phyloP scores from a whole-genome alignment of 2,113 vertebrate species.

The Strigops habroptila region DNA sequence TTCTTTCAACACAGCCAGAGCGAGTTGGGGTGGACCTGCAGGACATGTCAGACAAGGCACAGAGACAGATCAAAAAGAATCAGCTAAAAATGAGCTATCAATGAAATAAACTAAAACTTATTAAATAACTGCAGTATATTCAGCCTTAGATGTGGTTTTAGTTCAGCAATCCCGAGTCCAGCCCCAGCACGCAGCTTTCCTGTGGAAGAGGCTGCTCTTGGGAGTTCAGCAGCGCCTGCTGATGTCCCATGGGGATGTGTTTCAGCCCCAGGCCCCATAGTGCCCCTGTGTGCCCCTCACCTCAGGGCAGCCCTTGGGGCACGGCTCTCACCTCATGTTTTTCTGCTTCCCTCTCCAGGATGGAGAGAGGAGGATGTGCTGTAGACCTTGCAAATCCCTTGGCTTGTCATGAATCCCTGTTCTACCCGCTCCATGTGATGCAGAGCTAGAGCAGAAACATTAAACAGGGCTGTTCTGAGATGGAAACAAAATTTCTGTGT shows the following conservation, averaged over 20 bases:
- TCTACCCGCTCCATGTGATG: accelerated
- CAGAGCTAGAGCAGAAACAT: neutral
- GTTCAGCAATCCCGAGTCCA: neutral
- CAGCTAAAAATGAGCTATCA: neutral
- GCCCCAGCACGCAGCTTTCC: accelerated
- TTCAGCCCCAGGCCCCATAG: no score
- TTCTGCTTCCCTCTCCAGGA: accelerated
- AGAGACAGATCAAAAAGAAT: neutral
- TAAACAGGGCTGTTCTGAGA: neutral
- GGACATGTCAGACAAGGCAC: neutral
- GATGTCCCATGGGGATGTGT: accelerated
- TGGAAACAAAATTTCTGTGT: neutral
- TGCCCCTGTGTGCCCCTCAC: neutral
- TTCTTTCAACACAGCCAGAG: neutral
- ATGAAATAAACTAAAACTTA: neutral
- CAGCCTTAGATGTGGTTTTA: neutral
- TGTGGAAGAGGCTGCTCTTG: accelerated
- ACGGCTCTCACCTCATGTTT: accelerated
- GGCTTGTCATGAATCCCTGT: accelerated
- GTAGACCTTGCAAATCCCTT: neutral
- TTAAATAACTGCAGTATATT: neutral
- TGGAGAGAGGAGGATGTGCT: neutral
- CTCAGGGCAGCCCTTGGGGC: accelerated
- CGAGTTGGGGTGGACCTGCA: accelerated
- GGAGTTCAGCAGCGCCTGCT: accelerated